A percentile compares a stretch with the other conserved stretches of the same genome.
Evolutionary conservation across 2,888 invertebrate genomes (phyloP).

Genomic region (Eupithecia abbreviata): DNA sequence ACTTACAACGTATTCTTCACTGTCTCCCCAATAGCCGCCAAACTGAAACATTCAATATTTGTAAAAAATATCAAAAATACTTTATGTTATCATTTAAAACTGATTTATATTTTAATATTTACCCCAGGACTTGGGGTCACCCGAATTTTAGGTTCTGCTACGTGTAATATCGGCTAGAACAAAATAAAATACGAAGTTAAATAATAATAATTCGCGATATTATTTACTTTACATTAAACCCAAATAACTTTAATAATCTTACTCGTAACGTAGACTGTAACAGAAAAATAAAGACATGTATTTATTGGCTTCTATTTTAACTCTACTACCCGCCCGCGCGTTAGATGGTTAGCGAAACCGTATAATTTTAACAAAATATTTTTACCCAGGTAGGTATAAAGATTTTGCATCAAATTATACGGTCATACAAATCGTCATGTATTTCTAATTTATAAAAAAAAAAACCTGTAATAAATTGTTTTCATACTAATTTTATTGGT

Average conservation of each 20-base stretch:
- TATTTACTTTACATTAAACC: background rate
- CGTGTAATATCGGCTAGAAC: slow-evolving; percentile 5
- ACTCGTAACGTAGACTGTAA: background rate
- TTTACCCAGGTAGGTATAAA: no score
- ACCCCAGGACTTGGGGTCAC: background rate
- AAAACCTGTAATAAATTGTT: no score
- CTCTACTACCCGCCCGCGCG: background rate
- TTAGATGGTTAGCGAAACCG: background rate
- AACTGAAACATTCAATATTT: background rate
- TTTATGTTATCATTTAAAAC: no score
- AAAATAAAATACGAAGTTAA: background rate
- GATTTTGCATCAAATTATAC: no score
- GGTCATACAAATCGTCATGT: no score
- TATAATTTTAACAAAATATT: no score
- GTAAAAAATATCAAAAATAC: background rate
- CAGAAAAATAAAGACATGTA: background rate
- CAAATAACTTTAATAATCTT: background rate
- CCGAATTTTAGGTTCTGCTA: background rate
- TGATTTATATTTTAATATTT: background rate
- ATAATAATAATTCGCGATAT: background rate
- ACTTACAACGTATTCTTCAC: slow-evolving; percentile 2
- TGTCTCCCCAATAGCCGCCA: background rate
- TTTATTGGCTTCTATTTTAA: background rate
- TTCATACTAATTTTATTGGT: no score
- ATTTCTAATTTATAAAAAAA: no score